Evolutionary conservation across 2,888 invertebrate genomes (phyloP), one percentile per base, ranked within the genome.

Genomic region (Salticus scenicus): DNA sequence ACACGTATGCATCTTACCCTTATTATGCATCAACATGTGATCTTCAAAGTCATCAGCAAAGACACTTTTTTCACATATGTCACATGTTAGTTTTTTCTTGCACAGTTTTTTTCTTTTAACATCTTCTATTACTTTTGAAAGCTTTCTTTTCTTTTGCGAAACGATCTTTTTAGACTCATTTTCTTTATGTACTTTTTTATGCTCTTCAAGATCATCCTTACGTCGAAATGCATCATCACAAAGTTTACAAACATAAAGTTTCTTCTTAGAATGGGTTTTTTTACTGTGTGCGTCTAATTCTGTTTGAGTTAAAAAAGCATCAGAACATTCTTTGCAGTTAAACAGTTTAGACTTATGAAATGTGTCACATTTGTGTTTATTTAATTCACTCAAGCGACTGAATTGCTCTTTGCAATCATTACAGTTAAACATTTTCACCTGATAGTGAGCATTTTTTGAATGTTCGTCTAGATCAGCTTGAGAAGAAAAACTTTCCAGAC

Each of bases 21-120:
- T 78, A 27, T 78, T 74, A 33, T 85, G 84, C 84, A 74, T 79
- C 24, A 78, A 37, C 71, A 79, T 42, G 27, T 85, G 84, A 42
- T 74, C 74, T 28, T 74, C 84, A 42, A 70, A 79, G 14, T 78
- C 84, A 75, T 71, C 51, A 14, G 41, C 30, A 12, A n/a, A 1
- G 12, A 85, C 33, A 37, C 20, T 67, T 66, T 78, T 69, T 10
- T 85, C 78, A 33, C 84, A 85, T 30, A 85, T 67, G 8, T 79
- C 79, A 70, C 84, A 85, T 1, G 33, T 66, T 12, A 79, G 20
- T 0, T 30, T 47, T 37, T 78, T 67, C 28, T 8, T 41, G 12
- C 10, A 2, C 12, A 8, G 28, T 24, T 28, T 41, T 20, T 67
- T 67, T 24, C 12, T 57, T 24, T 57, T 24, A 24, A 24, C 24